Conservation (phyloP, 2,113 vertebrate genomes). For the Rhea pennata region DNA sequence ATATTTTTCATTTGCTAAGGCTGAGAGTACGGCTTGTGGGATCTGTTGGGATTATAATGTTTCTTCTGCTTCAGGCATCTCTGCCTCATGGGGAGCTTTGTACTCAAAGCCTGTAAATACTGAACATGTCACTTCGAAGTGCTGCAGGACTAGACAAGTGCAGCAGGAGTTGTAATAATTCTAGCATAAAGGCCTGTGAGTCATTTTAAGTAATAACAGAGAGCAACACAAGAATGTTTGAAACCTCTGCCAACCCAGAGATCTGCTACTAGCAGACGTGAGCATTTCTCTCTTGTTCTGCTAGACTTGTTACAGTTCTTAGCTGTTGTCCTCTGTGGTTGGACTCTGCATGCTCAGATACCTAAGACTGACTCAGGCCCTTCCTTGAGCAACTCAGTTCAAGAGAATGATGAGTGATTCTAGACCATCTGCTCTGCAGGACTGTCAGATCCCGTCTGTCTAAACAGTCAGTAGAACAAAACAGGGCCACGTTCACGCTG, state of each 20-base stretch:
- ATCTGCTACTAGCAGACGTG: not conserved
- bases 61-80: not conserved
- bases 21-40: not conserved
- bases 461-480: not conserved
- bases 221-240: rapidly evolving
- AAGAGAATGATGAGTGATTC: not conserved
- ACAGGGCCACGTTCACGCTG: not conserved
- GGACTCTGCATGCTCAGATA: not conserved
- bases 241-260: not conserved
- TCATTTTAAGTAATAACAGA: not conserved
- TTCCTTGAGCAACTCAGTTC: not conserved
- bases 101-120: not conserved
- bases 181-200: not conserved
- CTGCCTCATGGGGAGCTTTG: not conserved
- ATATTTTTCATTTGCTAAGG: not conserved
- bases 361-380: not conserved
- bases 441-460: not conserved
- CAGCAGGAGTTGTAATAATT: not conserved
- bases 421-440: not conserved
- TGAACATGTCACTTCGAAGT: not conserved
- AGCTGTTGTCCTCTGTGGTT: not conserved
- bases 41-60: not conserved
- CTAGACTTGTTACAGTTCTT: not conserved
- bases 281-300: not conserved
- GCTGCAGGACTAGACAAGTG: not conserved